Percentiles rank a stretch among this genome's conserved stretches.
phyloP scores from a whole-genome alignment of 35 echinoderm and acorn worm species.

The Heliocidaris tuberculata region DNA sequence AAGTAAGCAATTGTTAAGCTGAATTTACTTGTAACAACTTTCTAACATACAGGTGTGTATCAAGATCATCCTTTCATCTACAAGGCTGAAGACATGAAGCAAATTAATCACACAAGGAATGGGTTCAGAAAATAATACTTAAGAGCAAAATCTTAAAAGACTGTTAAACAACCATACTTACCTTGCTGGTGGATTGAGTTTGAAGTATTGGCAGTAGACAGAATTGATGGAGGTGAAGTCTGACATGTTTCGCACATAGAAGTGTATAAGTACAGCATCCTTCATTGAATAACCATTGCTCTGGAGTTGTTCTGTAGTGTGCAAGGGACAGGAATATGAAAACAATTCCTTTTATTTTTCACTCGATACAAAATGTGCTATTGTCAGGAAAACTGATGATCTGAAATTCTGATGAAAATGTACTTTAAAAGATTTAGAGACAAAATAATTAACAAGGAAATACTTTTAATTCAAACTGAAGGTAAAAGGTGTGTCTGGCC shows the following conservation, averaged over 20 bases:
- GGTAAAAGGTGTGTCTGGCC: no score
- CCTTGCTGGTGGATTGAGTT: slow-evolving; percentile 83
- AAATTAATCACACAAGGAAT: no score
- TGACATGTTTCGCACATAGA: slow-evolving; percentile 74
- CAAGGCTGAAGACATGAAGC: background rate
- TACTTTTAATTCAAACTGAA: no score
- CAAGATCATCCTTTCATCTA: background rate
- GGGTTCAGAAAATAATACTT: no score
- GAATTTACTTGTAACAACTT: background rate
- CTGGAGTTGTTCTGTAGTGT: slow-evolving; percentile 47
- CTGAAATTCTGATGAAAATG: no score
- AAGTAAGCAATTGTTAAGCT: background rate
- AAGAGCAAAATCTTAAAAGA: no score
- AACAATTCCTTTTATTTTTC: no score
- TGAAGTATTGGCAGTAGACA: slow-evolving; percentile 66
- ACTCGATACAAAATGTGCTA: no score
- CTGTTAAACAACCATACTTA: slow-evolving; percentile 27
- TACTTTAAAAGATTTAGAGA: no score
- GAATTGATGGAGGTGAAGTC: slow-evolving; percentile 80
- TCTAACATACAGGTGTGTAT: background rate
- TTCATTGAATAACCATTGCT: slow-evolving; percentile 44
- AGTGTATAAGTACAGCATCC: slow-evolving; percentile 79
- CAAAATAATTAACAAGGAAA: no score
- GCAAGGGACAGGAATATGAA: no score
- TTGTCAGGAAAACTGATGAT: no score